A percentile compares a stretch with the other conserved stretches of the same genome.
These are phyloP conservation scores for Eledona agricola DNA, from an alignment of 2,888 invertebrate genomes.

Conservation along the genomic window DNA sequence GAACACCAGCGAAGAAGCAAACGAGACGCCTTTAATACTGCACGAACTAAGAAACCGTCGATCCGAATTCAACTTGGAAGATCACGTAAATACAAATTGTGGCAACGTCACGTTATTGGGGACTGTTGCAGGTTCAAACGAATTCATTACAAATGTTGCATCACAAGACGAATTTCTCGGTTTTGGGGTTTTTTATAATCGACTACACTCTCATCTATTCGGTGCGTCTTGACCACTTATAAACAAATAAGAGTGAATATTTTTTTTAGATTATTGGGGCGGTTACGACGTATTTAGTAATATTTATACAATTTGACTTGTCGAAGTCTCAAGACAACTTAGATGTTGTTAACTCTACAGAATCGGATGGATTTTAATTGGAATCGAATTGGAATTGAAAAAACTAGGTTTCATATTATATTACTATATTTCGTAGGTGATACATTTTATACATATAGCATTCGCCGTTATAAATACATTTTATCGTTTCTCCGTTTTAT, in stretches of 20 bases:
- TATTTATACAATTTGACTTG: constrained; percentile 62
- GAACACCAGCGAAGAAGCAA: constrained; percentile 56
- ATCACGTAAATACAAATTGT: constrained; percentile 52
- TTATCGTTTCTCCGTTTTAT: no score
- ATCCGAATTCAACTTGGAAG: constrained; percentile 59
- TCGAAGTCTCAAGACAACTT: constrained; percentile 15
- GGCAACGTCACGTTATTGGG: not conserved
- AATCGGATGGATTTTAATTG: not conserved
- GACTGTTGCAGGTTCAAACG: constrained; percentile 59
- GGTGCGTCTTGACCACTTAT: constrained; percentile 56
- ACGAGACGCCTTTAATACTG: constrained; percentile 57
- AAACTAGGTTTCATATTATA: no score
- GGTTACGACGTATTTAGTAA: constrained; percentile 62
- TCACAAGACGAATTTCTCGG: constrained; percentile 62
- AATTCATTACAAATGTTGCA: constrained; percentile 64
- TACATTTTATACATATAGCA: no score
- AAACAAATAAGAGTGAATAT: not conserved
- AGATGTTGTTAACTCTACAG: not conserved
- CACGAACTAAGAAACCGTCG: constrained; percentile 60
- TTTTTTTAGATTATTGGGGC: constrained; percentile 60
- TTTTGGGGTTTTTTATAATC: constrained; percentile 63
- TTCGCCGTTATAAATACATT: no score
- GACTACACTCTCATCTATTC: constrained; percentile 63
- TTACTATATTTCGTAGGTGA: no score
- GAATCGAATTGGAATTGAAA: not conserved